These are phyloP conservation scores for Drosophila peninsularis DNA, from an alignment of 2,888 invertebrate genomes.

Conservation along the genomic window DNA sequence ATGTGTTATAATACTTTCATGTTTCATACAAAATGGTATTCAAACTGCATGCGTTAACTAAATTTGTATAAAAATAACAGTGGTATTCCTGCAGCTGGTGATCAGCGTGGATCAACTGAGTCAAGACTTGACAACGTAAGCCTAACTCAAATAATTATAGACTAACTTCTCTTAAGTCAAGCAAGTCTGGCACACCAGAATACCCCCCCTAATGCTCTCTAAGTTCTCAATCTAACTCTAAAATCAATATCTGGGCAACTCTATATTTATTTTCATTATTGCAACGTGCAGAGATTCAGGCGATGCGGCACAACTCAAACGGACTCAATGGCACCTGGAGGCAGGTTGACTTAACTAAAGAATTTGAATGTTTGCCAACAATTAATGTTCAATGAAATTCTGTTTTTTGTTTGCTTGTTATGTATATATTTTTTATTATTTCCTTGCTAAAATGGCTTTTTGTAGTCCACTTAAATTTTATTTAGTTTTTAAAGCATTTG, in stretches of 20 bases:
- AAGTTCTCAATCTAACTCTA: conserved; percentile 46
- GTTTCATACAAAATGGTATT: background rate
- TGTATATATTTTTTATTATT: conserved; percentile 12
- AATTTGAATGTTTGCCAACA: conserved; percentile 49
- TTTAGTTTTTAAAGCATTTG: conserved; percentile 45
- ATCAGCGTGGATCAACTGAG: background rate
- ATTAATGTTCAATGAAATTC: conserved; percentile 54
- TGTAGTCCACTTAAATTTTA: conserved; percentile 36
- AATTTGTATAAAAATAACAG: background rate
- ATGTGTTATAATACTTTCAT: background rate
- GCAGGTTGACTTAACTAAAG: conserved; percentile 82
- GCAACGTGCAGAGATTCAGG: conserved; percentile 82
- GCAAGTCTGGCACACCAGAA: background rate
- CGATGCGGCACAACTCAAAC: conserved; percentile 82
- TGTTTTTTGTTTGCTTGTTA: conserved; percentile 9
- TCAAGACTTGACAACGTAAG: background rate
- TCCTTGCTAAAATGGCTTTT: conserved; percentile 24
- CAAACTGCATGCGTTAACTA: conserved; percentile 13
- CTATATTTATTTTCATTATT: conserved; percentile 64
- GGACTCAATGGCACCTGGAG: conserved; percentile 83
- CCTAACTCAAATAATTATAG: background rate
- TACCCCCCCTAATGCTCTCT: conserved; percentile 1
- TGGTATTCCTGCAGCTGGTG: conserved; percentile 7
- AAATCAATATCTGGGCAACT: conserved; percentile 37
- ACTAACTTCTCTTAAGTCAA: background rate